Evolutionary conservation across 2,888 invertebrate species (phyloP).

Genomic region (Tuta absoluta): DNA sequence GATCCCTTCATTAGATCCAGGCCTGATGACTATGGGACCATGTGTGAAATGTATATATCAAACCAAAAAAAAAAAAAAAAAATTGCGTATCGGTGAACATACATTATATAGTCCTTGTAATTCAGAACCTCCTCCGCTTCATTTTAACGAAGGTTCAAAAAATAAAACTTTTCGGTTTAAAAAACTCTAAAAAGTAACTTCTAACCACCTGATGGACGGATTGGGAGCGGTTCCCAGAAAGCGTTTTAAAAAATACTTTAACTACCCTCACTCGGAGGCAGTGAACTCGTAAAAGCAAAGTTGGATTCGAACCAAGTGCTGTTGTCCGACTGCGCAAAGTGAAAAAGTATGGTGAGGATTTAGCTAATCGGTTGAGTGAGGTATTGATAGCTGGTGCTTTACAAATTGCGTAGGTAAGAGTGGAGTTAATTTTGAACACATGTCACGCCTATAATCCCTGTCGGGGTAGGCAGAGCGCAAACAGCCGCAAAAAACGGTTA

Average conservation of each 20-base stretch:
- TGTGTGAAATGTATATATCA: too few species aligned
- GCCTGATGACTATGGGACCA: too few species aligned
- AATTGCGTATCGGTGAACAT: too few species aligned
- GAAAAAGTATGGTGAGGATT: constrained; percentile 4
- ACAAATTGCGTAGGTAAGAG: neutral
- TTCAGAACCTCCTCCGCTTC: too few species aligned
- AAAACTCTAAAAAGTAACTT: constrained; percentile 10
- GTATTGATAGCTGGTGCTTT: neutral
- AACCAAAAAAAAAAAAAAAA: too few species aligned
- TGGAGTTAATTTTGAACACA: neutral
- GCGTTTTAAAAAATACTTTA: constrained; percentile 40
- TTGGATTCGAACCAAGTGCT: constrained; percentile 39
- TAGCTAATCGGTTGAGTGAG: neutral
- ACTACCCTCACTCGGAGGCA: constrained; percentile 37
- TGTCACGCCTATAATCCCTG: neutral
- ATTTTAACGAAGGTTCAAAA: too few species aligned
- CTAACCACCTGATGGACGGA: constrained; percentile 28
- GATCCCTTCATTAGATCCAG: too few species aligned
- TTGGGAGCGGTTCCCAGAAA: constrained; percentile 41
- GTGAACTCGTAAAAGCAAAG: constrained; percentile 45
- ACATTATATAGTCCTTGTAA: too few species aligned
- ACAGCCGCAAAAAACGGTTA: too few species aligned
- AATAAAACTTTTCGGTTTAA: neutral
- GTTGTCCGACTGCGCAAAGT: constrained; percentile 16
- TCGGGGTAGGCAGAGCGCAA: too few species aligned